Base-by-base conservation (phyloP, 2,888 invertebrate genomes). In the Trichogramma evanescens region DNA sequence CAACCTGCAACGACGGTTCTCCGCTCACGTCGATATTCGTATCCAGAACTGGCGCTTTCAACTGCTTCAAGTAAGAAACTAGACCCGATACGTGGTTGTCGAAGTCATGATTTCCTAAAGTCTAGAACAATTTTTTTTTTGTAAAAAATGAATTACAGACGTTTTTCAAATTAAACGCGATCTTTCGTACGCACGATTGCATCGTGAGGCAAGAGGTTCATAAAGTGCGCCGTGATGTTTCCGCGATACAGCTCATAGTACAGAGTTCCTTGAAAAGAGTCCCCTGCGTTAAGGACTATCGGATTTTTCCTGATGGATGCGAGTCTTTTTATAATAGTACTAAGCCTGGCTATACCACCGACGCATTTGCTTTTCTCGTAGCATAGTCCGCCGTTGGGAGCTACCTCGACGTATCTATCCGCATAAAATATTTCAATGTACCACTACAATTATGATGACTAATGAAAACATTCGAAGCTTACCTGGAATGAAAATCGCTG, bases 81-180 rank as follows among this genome's bases (percentile, higher is more conserved):
- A 92, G 75, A 0, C 89, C 91, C 6, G 78, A 83, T 3, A 92
- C 79, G 4, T 84, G 86, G 68, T 89, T 83, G 72, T 93, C 93
- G 70, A 94, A 93, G 74, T 94, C 93, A 69, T 94, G 93, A 75
- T 93, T 93, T 1, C 93, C 93, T 6, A 93, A 73, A 0, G 89
- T 88, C 91, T 93, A 72, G 10, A 56, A 59, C 61, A 50, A n/a
- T 50, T 10, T 51, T 26, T 26, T 26, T 26, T 1, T 26, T 26
- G 13, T 26, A 26, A 26, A 26, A 2, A 26, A 26, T 26, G 26
- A 26, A 26, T 26, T 26, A 26, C 2, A 26, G 26, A 26, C 26
- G 26, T 26, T 26, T 26, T 26, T 26, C 3, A 26, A 26, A 26
- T 26, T 26, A 26, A 26, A 26, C 26, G 26, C 26, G 26, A 26